Evolutionary conservation across 92 coral and sea anemone genomes (phyloP).

Genomic region (Muricea muricata): DNA sequence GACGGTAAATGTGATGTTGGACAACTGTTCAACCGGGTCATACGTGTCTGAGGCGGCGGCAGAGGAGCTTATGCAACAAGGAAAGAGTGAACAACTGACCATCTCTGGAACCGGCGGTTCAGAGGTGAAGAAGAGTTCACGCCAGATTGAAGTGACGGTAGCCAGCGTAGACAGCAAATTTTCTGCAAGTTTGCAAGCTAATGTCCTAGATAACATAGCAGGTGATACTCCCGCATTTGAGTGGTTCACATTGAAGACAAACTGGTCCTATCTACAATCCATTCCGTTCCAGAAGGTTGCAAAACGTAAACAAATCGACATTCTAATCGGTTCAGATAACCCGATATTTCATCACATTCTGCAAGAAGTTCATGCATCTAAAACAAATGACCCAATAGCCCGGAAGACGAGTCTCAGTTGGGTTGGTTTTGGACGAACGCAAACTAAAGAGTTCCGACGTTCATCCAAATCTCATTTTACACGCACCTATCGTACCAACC

Average conservation of each 20-base stretch:
- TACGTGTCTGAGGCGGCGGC: constrained; percentile 23
- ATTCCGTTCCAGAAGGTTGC: neutral
- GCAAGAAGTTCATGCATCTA: neutral
- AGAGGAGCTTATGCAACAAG: constrained; percentile 19
- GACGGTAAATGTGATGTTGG: constrained; percentile 12
- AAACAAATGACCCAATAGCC: neutral
- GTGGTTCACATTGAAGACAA: neutral
- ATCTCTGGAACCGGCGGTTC: constrained; percentile 22
- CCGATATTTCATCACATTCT: neutral
- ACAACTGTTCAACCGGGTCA: constrained; percentile 17
- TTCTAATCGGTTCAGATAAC: neutral
- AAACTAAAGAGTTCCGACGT: neutral
- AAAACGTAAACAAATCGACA: neutral
- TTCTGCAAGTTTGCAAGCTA: neutral
- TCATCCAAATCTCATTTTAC: constrained; percentile 54
- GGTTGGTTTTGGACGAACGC: neutral
- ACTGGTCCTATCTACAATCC: neutral
- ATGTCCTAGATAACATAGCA: neutral
- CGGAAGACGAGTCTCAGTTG: neutral
- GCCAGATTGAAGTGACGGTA: constrained; percentile 1
- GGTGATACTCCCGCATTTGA: neutral
- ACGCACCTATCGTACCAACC: constrained; percentile 51
- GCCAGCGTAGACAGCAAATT: neutral
- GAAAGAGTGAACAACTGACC: neutral
- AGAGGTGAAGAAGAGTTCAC: constrained; percentile 6